Evolutionary conservation across 2,888 invertebrate genomes (phyloP).

Genomic region (Thysanoteuthis rhombus): DNA sequence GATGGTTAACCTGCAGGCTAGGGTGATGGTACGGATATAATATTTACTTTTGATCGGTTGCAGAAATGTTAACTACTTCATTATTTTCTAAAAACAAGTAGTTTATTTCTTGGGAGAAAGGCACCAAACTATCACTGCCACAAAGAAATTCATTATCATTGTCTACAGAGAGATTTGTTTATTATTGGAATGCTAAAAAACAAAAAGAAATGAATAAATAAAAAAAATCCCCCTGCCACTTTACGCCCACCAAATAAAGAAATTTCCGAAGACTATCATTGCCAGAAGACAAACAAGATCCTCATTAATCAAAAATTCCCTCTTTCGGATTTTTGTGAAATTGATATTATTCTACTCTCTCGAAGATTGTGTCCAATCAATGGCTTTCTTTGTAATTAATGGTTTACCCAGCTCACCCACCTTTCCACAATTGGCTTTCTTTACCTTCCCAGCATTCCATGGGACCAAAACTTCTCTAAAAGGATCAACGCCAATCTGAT

Average conservation of each 20-base stretch:
- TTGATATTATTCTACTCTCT: not conserved
- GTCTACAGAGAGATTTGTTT: too few relatives aligned
- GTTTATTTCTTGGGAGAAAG: too few relatives aligned
- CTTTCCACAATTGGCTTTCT: not conserved
- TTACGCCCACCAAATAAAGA: not conserved
- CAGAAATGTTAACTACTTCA: too few relatives aligned
- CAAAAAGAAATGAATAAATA: too few relatives aligned
- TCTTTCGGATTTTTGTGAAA: not conserved
- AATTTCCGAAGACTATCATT: not conserved
- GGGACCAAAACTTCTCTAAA: not conserved
- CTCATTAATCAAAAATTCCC: slow-evolving; percentile 12
- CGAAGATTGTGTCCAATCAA: not conserved
- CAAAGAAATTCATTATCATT: too few relatives aligned
- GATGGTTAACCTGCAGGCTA: too few relatives aligned
- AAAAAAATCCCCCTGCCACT: too few relatives aligned
- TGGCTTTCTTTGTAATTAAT: not conserved
- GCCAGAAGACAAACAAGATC: not conserved
- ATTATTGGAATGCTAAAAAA: too few relatives aligned
- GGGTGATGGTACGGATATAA: too few relatives aligned
- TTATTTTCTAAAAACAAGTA: too few relatives aligned
- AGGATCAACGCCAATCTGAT: slow-evolving; percentile 12
- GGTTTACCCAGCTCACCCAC: not conserved
- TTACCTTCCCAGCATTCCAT: not conserved
- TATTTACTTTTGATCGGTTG: too few relatives aligned
- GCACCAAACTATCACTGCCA: too few relatives aligned